Percentiles rank a stretch among this genome's conserved stretches.
Conservation (phyloP, 2,797 vertebrate species). For the Aeoliscus strigatus region DNA sequence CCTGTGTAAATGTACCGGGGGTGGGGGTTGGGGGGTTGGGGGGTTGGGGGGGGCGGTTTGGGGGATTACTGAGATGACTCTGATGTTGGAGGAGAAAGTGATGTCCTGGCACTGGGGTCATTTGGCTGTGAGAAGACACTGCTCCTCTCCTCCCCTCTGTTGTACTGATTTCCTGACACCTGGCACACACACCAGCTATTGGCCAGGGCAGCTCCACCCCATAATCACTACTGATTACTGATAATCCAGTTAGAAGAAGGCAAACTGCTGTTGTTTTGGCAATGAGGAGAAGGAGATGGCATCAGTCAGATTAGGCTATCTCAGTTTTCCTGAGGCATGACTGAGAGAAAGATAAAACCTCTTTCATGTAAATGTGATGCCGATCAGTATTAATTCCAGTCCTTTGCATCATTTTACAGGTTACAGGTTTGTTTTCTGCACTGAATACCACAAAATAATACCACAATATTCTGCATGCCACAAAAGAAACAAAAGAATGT, state of each 20-base stretch:
- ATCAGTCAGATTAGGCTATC: conserved; percentile 19
- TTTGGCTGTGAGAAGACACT: conserved; percentile 47
- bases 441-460: no score
- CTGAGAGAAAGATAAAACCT: neutral
- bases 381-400: no score
- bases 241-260: conserved; percentile 59
- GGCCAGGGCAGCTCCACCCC: conserved; percentile 41
- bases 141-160: conserved; percentile 18
- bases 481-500: no score
- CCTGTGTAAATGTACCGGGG: no score
- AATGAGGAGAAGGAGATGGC: conserved; percentile 22
- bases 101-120: conserved; percentile 33
- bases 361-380: no score
- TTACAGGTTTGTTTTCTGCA: no score
- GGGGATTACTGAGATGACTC: conserved; percentile 13
- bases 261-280: conserved; percentile 46
- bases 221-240: conserved; percentile 69
- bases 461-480: no score
- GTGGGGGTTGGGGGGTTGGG: no score
- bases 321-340: conserved; percentile 20
- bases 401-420: no score
- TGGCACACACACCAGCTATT: conserved; percentile 32
- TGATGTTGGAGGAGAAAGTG: conserved; percentile 20
- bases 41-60: no score
- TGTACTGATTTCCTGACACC: conserved; percentile 48